Conservation (phyloP, 2,113 vertebrate genomes). For the Malurus elegans region DNA sequence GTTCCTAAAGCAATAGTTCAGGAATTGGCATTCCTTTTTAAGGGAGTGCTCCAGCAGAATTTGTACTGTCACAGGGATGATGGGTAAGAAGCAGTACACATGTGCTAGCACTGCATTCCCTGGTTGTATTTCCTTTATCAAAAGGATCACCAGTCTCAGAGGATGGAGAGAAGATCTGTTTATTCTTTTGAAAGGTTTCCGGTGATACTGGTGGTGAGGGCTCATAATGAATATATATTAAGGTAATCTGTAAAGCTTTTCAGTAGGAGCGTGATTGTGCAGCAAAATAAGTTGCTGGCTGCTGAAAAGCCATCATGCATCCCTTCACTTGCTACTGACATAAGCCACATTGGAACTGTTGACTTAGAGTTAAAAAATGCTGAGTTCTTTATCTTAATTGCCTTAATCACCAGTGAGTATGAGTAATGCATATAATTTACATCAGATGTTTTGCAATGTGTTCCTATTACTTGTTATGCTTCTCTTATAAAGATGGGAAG, state of each 20-base stretch:
- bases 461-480: background rate
- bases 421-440: background rate
- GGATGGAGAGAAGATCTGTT: background rate
- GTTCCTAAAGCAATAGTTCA: background rate
- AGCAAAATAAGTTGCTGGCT: background rate
- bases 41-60: background rate
- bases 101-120: background rate
- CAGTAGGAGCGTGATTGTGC: background rate
- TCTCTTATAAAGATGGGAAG: background rate
- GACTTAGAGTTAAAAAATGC: background rate
- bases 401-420: background rate
- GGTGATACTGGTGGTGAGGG: background rate
- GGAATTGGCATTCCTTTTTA: background rate
- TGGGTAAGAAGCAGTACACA: accelerated
- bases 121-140: accelerated
- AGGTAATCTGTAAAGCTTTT: background rate
- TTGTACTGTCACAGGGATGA: background rate
- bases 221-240: background rate
- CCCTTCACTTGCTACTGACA: background rate
- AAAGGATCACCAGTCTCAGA: background rate
- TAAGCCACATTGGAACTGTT: background rate
- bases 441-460: background rate
- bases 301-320: background rate
- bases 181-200: background rate
- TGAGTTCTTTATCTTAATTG: background rate